phyloP scores from a whole-genome alignment of 2,888 invertebrate genomes.

The Autographa gamma region DNA sequence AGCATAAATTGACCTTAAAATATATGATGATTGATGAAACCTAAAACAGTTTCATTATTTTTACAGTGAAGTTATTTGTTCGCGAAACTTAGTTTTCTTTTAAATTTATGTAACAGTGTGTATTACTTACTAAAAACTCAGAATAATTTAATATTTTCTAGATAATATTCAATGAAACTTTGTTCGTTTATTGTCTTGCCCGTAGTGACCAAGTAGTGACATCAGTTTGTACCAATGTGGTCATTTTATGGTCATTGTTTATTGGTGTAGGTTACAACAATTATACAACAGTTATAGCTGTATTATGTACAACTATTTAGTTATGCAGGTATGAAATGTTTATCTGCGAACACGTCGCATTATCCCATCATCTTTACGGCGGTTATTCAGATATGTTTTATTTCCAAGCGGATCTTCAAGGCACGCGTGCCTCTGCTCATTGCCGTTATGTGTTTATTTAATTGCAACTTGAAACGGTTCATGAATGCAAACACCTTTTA shows the following conservation, averaged over 20 bases:
- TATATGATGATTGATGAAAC: neutral
- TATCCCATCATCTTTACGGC: constrained; percentile 59
- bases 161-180: neutral
- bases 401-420: constrained; percentile 63
- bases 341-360: constrained; percentile 47
- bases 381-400: constrained; percentile 57
- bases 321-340: constrained; percentile 45
- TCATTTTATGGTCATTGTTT: neutral
- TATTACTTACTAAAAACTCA: neutral
- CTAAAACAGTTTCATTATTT: neutral
- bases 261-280: constrained; percentile 4
- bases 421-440: constrained; percentile 60
- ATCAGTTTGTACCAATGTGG: neutral
- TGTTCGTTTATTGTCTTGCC: neutral
- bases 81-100: neutral
- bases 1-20: constrained; percentile 13
- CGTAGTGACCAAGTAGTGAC: neutral
- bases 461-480: constrained; percentile 53
- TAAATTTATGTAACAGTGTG: no score
- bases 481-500: constrained; percentile 46
- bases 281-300: neutral
- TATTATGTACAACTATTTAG: neutral
- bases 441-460: constrained; percentile 63
- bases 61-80: no score
- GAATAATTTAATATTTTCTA: neutral